These are phyloP conservation scores for Indicator indicator DNA, from an alignment of 2,113 vertebrate genomes.

Conservation along the genomic window DNA sequence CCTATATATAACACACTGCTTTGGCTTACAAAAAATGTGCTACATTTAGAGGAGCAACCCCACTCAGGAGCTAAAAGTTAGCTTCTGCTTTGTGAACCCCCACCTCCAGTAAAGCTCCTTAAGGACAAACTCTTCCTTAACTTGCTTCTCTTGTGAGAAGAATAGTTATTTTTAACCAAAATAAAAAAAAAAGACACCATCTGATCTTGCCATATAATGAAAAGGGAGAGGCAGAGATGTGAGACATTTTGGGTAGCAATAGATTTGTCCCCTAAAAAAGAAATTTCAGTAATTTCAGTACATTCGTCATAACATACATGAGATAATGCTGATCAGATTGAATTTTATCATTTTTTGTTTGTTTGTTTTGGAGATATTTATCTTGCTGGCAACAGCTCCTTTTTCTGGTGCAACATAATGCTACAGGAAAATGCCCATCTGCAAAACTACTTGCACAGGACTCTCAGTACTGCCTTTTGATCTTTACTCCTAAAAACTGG, in stretches of 20 bases:
- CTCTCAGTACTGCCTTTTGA: not conserved
- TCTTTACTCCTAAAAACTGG: not conserved
- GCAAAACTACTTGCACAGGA: not conserved
- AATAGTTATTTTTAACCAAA: not conserved
- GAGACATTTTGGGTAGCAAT: not conserved
- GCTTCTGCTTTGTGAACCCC: not conserved
- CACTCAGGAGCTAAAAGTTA: not conserved
- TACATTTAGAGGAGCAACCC: not conserved
- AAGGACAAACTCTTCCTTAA: not conserved
- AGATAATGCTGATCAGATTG: not conserved
- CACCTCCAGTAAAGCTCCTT: not conserved
- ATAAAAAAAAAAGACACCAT: not conserved
- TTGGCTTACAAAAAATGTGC: not conserved
- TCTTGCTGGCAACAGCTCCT: not conserved
- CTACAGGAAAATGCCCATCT: not conserved
- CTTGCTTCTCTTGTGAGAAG: not conserved
- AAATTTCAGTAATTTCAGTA: not conserved
- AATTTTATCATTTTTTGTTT: not conserved
- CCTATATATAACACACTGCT: rapidly evolving
- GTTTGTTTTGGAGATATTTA: not conserved
- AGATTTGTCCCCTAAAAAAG: not conserved
- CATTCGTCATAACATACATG: not conserved
- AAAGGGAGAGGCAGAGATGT: not conserved
- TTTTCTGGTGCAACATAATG: not conserved
- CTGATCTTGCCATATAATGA: not conserved